phyloP scores from a whole-genome alignment of 1,140 invertebrate species.

The Heterodera carotae region DNA sequence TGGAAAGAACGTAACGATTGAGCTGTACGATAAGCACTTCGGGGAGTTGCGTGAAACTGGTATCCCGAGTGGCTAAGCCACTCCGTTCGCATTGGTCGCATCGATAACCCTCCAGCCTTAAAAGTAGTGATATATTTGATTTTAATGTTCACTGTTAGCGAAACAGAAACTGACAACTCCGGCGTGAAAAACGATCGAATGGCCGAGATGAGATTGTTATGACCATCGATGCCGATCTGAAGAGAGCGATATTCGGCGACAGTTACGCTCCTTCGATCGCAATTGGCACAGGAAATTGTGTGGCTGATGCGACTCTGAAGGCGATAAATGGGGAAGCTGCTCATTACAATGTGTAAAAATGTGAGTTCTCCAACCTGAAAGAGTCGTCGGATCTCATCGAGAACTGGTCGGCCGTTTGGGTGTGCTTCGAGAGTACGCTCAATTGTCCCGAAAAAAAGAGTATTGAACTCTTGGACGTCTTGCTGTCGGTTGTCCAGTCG shows the following conservation, averaged over 20 bases:
- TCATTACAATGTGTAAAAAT: not conserved
- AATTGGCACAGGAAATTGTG: slow-evolving; percentile 44
- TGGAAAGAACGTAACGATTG: slow-evolving; percentile 55
- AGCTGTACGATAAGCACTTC: slow-evolving; percentile 56
- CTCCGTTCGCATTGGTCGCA: slow-evolving; percentile 45
- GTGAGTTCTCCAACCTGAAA: slow-evolving; percentile 38
- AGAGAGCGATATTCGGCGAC: slow-evolving; percentile 50
- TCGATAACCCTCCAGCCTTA: slow-evolving; percentile 47
- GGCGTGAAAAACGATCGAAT: slow-evolving; percentile 45
- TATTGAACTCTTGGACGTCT: slow-evolving; percentile 63
- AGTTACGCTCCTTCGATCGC: slow-evolving; percentile 35
- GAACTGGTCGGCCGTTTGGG: slow-evolving; percentile 51
- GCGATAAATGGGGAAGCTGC: too few relatives aligned
- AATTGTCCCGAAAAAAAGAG: slow-evolving; percentile 57
- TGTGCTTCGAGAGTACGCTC: slow-evolving; percentile 50
- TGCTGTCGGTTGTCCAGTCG: slow-evolving; percentile 58
- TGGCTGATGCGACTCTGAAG: slow-evolving; percentile 43
- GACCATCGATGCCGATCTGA: slow-evolving; percentile 50
- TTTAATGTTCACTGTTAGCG: too few relatives aligned
- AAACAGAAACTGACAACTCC: slow-evolving; percentile 46
- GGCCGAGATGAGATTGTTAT: slow-evolving; percentile 46
- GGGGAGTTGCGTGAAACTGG: slow-evolving; percentile 45
- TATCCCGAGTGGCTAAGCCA: slow-evolving; percentile 32
- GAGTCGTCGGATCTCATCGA: slow-evolving; percentile 26
- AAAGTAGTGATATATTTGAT: too few relatives aligned